Evolutionary conservation across 53 echinoderm and acorn worm genomes (phyloP).

Genomic region (Henricia sp.): DNA sequence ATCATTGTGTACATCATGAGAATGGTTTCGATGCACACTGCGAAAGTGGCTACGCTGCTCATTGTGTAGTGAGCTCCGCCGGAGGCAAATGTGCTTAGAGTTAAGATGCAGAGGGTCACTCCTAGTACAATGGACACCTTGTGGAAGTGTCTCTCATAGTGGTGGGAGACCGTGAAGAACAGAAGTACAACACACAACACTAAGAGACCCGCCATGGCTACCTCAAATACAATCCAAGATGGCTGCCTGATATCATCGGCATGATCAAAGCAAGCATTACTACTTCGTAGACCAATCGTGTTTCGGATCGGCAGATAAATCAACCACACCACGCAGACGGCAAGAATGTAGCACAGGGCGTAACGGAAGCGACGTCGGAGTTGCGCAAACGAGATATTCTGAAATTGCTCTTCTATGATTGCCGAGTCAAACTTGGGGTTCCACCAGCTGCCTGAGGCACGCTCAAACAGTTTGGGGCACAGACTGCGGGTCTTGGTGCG

Average conservation of each 20-base stretch:
- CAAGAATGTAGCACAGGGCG: slow-evolving; percentile 81
- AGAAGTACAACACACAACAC: slow-evolving; percentile 76
- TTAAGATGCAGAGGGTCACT: slow-evolving; percentile 71
- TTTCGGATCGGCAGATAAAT: slow-evolving; percentile 78
- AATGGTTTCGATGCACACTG: slow-evolving; percentile 88
- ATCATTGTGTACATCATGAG: slow-evolving; percentile 98
- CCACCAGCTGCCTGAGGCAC: slow-evolving; percentile 99
- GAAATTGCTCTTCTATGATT: slow-evolving; percentile 90
- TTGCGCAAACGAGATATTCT: slow-evolving; percentile 80
- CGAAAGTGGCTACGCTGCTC: slow-evolving; percentile 93
- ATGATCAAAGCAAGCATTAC: slow-evolving; percentile 3
- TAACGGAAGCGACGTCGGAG: slow-evolving; percentile 84
- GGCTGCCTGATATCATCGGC: neutral
- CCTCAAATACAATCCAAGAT: slow-evolving; percentile 73
- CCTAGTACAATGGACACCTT: slow-evolving; percentile 75
- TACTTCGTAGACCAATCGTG: neutral
- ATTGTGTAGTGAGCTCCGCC: slow-evolving; percentile 60
- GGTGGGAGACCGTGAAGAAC: slow-evolving; percentile 70
- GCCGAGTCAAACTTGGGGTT: slow-evolving; percentile 93
- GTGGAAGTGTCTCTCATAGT: slow-evolving; percentile 71
- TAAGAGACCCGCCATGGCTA: slow-evolving; percentile 71
- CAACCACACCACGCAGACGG: slow-evolving; percentile 86
- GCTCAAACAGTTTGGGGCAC: slow-evolving; percentile 94
- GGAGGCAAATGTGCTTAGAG: slow-evolving; percentile 79
- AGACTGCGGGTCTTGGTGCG: slow-evolving; percentile 62